Percentiles rank a stretch among this genome's conserved stretches.
phyloP scores from a whole-genome alignment of 2,888 invertebrate genomes.

The Merodon equestris region DNA sequence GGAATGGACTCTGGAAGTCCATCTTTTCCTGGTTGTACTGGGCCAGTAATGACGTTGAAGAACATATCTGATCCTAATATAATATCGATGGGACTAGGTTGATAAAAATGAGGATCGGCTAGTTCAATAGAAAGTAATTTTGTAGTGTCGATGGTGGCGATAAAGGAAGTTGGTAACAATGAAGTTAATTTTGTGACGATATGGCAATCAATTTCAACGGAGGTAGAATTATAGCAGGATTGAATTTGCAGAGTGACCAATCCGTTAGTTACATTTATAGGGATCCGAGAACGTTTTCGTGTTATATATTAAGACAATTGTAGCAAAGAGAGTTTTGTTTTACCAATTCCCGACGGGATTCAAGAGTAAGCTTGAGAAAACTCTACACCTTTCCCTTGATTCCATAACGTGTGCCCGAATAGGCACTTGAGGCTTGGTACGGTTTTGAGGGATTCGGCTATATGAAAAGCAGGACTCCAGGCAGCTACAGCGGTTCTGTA shows the following conservation, averaged over 20 bases:
- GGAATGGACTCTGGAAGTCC: not conserved
- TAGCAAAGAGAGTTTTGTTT: slow-evolving; percentile 20
- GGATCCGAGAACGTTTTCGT: slow-evolving; percentile 10
- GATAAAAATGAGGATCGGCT: slow-evolving; percentile 21
- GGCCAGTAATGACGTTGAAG: slow-evolving; percentile 1
- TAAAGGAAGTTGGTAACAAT: slow-evolving; percentile 2
- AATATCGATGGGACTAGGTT: slow-evolving; percentile 8
- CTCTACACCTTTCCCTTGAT: not conserved
- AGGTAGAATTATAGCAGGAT: slow-evolving; percentile 6
- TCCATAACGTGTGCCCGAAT: not conserved
- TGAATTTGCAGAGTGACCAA: slow-evolving; percentile 7
- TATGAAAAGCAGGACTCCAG: slow-evolving; percentile 19
- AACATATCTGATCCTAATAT: slow-evolving; percentile 14
- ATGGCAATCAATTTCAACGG: slow-evolving; percentile 25
- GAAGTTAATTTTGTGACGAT: slow-evolving; percentile 27
- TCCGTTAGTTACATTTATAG: slow-evolving; percentile 22
- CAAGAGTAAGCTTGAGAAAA: slow-evolving; percentile 3
- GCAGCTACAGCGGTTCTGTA: slow-evolving; percentile 31
- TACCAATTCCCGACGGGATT: slow-evolving; percentile 20
- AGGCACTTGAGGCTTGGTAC: not conserved
- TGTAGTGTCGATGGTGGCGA: not conserved
- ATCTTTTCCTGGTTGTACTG: no score
- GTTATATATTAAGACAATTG: slow-evolving; percentile 13
- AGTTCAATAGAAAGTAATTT: not conserved
- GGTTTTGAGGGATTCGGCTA: not conserved